phyloP scores from a whole-genome alignment of 2,888 invertebrate genomes.

The Xestobium rufovillosum region DNA sequence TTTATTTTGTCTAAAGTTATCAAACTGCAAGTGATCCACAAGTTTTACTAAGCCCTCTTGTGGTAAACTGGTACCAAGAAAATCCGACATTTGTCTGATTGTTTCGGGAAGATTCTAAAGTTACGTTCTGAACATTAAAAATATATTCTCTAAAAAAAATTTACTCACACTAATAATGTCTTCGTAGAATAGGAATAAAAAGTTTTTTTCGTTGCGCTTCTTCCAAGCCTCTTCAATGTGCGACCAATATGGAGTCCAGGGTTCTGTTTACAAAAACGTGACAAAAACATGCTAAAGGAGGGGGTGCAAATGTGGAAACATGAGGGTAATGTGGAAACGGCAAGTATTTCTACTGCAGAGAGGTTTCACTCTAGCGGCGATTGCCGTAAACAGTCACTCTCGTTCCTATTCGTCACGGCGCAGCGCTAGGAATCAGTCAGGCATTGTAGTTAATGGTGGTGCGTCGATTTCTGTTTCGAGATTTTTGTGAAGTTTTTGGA shows the following conservation, averaged over 20 bases:
- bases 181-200: constrained; percentile 69
- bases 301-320: too few species aligned
- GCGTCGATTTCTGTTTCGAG: too few species aligned
- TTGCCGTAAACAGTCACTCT: too few species aligned
- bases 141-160: not conserved
- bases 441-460: constrained; percentile 6
- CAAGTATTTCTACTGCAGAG: too few species aligned
- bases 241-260: constrained; percentile 66
- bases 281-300: constrained; percentile 5
- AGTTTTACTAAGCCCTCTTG: constrained; percentile 54
- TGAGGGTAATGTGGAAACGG: too few species aligned
- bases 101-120: constrained; percentile 54
- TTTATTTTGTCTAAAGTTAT: constrained; percentile 73
- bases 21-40: constrained; percentile 67
- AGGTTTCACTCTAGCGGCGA: too few species aligned
- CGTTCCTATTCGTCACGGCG: too few species aligned
- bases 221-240: constrained; percentile 68
- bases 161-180: constrained; percentile 54
- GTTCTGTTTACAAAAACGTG: constrained; percentile 43
- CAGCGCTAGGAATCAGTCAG: constrained; percentile 3
- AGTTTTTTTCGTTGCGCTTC: constrained; percentile 53
- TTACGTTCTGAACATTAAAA: constrained; percentile 2
- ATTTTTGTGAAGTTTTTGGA: too few species aligned
- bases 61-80: constrained; percentile 53
- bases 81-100: constrained; percentile 53